Evolutionary conservation across 92 coral and sea anemone genomes (phyloP), one percentile per base, ranked within the genome.

Genomic region (Plumapathes pennacea): DNA sequence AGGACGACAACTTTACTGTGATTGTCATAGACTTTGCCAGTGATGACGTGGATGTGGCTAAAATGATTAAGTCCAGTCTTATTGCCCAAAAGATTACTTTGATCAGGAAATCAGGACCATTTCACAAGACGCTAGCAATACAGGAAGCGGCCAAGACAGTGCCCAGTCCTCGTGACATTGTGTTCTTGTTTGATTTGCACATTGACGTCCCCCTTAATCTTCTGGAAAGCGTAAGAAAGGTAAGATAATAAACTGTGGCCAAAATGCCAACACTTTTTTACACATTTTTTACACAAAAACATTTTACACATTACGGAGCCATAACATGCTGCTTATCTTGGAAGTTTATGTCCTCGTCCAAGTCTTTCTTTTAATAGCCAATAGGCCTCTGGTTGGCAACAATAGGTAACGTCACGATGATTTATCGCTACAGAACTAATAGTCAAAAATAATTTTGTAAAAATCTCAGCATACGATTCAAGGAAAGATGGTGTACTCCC

Each of bases 131-230:
- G 7, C 33, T 72, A 24, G 84, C 78, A 9, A 19, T 77, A 14
- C 67, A 69, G 42, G 44, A 69, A 38, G 84, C 78, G 23, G 84
- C 66, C 14, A 15, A 36, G 1, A 60, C 72, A 24, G 77, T 77
- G 14, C 63, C 55, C 44, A 54, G 69, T 26, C 38, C 59, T 19
- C 13, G 53, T 32, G 75, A 72, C 31, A 77, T 77, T 19, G 68
- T 77, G 2, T 69, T 77, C 28, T 53, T 63, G 8, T 70, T 69
- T 38, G 84, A 77, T 30, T 67, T 77, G 32, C 84, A 77, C 12
- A 57, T 77, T 46, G 84, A 77, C 41, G 58, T 77, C 19, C 84
- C 84, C 10, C 25, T 77, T 14, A 72, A 72, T 26, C 43, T 77
- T 4, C 13, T 77, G 38, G 77, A 77, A 17, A 52, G 64, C 46